Base-by-base conservation (phyloP, 2,113 vertebrate species). In the Cyanistes caeruleus region DNA sequence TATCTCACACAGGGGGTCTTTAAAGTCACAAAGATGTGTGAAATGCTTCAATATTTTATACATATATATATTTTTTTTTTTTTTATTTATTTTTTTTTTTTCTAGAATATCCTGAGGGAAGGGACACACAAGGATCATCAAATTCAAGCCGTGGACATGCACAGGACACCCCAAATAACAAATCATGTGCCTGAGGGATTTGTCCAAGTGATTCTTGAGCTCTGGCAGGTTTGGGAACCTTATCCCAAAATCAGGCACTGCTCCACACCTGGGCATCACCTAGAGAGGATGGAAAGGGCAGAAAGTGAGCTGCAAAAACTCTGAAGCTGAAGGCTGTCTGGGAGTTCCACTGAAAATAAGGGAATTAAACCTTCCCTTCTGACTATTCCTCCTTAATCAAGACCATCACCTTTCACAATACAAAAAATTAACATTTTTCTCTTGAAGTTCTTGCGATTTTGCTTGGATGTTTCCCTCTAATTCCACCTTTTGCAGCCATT, bases 1-100 rank as follows among this genome's bases (percentile, higher is more conserved):
- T 9, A 2, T 17, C 76, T 52, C 13, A 1, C 10, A 2, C 0
- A 2, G 18, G 2, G 5, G 11, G 5, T 11, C 22, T 14, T 43
- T 6, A 8, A 20, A 64, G 43, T 4, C 2, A 18, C 22, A 17
- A 43, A 55, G 2, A 15, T 2, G 16, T 8, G 3, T 8, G 3
- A 21, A 46, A 64, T 33, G 5, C 3, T 24, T 44, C 33, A 3
- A 3, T 31, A 13, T n/a, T 22, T 7, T 18, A 28, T 11, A 15
- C 3, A 31, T 4, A 20, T 4, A 9, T 21, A 28, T 43, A 12
- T 39, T 39, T 39, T 39, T 12, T 39, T 39, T 39, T 39, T 39
- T 39, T 39, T 39, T 39, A 39, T 12, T 39, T 39, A 39, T 39
- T 39, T 39, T 39, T 39, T 37, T 10, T 39, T 39, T 39, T 39